These are phyloP conservation scores for Gopherus evgoodei DNA, from an alignment of 2,113 vertebrate genomes.

Conservation along the genomic window DNA sequence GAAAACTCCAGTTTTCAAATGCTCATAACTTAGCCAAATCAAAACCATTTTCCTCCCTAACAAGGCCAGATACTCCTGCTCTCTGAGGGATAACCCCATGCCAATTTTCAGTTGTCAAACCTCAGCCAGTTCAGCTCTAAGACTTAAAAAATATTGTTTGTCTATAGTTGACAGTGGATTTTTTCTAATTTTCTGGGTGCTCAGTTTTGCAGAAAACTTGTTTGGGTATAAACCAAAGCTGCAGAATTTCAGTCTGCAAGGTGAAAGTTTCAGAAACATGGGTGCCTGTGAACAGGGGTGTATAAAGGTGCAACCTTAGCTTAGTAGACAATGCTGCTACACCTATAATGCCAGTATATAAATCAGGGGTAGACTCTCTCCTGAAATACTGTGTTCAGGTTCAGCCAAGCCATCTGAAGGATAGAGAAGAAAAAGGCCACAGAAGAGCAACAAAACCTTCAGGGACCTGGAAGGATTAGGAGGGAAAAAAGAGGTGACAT, in stretches of 20 bases:
- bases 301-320: rapidly evolving
- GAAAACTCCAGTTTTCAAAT: not conserved
- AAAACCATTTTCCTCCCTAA: not conserved
- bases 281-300: rapidly evolving
- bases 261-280: not conserved
- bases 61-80: not conserved
- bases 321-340: rapidly evolving
- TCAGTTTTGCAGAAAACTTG: not conserved
- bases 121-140: not conserved
- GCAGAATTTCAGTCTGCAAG: too few species aligned
- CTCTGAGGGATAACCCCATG: not conserved
- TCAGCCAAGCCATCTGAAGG: not conserved
- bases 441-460: not conserved
- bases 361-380: not conserved
- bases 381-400: not conserved
- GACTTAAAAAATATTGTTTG: not conserved
- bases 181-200: not conserved
- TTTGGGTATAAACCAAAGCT: not conserved
- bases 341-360: not conserved
- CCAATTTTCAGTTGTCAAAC: not conserved
- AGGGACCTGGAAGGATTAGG: not conserved
- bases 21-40: not conserved
- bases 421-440: not conserved
- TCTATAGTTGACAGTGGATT: too few species aligned
- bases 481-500: not conserved